phyloP scores from a whole-genome alignment of 2,888 invertebrate genomes.

The Marronus borbonicus region DNA sequence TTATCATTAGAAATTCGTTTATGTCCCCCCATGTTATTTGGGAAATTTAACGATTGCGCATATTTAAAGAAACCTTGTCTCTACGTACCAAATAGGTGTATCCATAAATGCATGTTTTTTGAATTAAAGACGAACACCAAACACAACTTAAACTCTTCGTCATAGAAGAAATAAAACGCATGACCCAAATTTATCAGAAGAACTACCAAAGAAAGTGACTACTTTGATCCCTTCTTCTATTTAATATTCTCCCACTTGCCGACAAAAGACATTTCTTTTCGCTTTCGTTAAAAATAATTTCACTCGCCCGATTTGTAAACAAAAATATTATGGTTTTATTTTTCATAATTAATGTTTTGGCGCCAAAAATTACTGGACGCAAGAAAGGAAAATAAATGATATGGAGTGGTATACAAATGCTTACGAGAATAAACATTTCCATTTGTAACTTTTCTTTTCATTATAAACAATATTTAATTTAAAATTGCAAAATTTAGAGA shows the following conservation, averaged over 20 bases:
- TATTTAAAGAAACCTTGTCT: background rate
- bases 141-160: constrained; percentile 59
- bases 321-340: constrained; percentile 2
- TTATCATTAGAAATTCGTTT: too few relatives aligned
- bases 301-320: constrained; percentile 57
- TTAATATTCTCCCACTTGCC: constrained; percentile 67
- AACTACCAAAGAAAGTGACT: constrained; percentile 69
- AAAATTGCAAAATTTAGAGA: too few relatives aligned
- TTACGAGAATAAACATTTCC: too few relatives aligned
- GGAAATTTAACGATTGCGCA: background rate
- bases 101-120: constrained; percentile 55
- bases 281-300: constrained; percentile 68
- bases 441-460: too few relatives aligned
- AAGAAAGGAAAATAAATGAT: too few relatives aligned
- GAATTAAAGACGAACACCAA: constrained; percentile 46
- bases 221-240: constrained; percentile 65
- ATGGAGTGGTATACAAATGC: too few relatives aligned
- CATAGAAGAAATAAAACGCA: constrained; percentile 64
- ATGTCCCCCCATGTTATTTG: too few relatives aligned
- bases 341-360: background rate
- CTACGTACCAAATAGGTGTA: constrained; percentile 53
- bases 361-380: background rate
- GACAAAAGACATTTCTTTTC: constrained; percentile 64
- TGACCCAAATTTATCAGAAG: constrained; percentile 68
- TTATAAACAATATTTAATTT: too few relatives aligned